These are phyloP conservation scores for Saimiri boliviensis DNA, from an alignment of 2,113 vertebrate species.

Conservation along the genomic window DNA sequence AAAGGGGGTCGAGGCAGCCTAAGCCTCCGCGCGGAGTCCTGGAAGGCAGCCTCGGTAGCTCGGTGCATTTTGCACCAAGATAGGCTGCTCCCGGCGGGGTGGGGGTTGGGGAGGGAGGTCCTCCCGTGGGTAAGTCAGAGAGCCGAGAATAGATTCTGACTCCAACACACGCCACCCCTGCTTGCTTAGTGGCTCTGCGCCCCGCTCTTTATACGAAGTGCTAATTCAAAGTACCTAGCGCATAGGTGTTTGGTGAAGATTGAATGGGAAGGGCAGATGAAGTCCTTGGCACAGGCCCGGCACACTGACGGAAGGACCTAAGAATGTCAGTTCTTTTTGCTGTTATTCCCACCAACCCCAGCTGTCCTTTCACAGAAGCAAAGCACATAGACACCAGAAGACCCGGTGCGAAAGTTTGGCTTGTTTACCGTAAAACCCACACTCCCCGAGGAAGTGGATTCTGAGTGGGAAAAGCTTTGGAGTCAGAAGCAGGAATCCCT, in stretches of 20 bases:
- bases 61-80: not conserved
- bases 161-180: no score
- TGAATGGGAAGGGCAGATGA: not conserved
- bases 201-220: not conserved
- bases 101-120: not conserved
- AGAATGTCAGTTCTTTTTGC: not conserved
- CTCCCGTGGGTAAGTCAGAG: not conserved
- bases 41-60: not conserved
- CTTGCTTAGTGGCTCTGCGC: not conserved
- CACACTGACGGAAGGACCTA: not conserved
- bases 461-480: not conserved
- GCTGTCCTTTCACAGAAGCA: not conserved
- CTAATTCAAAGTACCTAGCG: not conserved
- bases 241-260: not conserved
- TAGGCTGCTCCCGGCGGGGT: not conserved
- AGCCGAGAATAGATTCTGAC: not conserved
- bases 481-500: fast-evolving
- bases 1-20: no score
- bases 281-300: not conserved
- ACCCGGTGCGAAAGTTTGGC: not conserved
- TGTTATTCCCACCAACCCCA: not conserved
- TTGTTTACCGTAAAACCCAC: not conserved
- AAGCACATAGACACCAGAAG: not conserved
- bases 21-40: fast-evolving
- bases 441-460: not conserved